Base-by-base conservation (phyloP, 2,888 invertebrate genomes). In the Boloria euphrosyne region DNA sequence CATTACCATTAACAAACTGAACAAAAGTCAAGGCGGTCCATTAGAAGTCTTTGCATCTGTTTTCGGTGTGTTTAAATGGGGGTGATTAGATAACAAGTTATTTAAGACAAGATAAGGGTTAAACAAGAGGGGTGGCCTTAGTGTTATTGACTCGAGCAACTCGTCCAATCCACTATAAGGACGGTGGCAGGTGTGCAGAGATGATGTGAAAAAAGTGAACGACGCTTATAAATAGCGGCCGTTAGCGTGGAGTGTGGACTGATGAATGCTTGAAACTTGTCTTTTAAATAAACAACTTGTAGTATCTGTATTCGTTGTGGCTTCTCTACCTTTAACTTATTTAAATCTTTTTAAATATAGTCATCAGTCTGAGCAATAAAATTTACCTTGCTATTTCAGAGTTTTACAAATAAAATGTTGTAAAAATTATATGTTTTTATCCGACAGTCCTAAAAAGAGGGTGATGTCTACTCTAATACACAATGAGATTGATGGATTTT, bases 161-260 rank as follows among this genome's bases (percentile, higher is more conserved):
- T 66, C 78, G 76, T 76, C 91, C 91, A 90, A 90, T 90, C 83
- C 79, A 79, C 74, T 71, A 75, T 75, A 69, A 76, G 78, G 66
- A 70, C 66, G 66, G 68, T 67, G 77, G 82, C 88, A 89, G 90
- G 88, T 89, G 90, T 70, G 67, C 74, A 78, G 80, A 79, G 78
- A 71, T 73, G 66, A 79, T 75, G 73, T 59, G 73, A 74, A 78
- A 80, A 78, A 80, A 81, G 22, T 57, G 50, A 82, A 78, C 80
- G 79, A 82, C 78, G 82, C 86, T 88, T 89, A 87, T 86, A 89
- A 90, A 90, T 89, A 89, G 89, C 85, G 79, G 83, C 83, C 80
- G 83, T 49, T 59, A 47, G 27, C 57, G 46, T 22, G 57, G 47
- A 46, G 18, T 51, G 49, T 27, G 57, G 49, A 59, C 52, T 59